A percentile compares a stretch with the other conserved stretches of the same genome.
phyloP scores from a whole-genome alignment of 2,888 invertebrate genomes.

The Teleiodes luculella region DNA sequence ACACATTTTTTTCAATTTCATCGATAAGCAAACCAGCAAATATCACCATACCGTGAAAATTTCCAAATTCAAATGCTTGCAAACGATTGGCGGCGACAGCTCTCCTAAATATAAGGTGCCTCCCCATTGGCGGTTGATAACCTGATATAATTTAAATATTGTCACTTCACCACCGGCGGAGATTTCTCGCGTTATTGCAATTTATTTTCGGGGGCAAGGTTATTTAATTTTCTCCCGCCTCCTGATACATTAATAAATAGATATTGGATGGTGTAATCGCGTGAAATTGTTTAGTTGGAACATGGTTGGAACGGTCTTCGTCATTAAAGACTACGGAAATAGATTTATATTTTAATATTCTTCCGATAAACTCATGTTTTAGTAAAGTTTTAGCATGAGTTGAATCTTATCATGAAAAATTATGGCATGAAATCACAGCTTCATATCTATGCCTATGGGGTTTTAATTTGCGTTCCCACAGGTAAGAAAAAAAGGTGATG shows the following conservation, averaged over 20 bases:
- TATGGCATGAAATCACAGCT: too few species aligned
- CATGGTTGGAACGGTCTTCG: neutral
- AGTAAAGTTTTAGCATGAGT: too few species aligned
- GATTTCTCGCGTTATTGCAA: conserved; percentile 66
- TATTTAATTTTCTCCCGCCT: conserved; percentile 63
- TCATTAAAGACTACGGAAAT: neutral
- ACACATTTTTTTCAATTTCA: too few species aligned
- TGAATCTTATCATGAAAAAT: too few species aligned
- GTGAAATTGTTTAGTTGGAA: conserved; percentile 7
- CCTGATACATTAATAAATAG: conserved; percentile 62
- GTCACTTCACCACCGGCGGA: conserved; percentile 52
- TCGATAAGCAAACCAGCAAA: conserved; percentile 23
- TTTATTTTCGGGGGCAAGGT: conserved; percentile 66
- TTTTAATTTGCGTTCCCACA: too few species aligned
- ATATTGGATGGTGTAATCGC: conserved; percentile 43
- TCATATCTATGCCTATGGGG: too few species aligned
- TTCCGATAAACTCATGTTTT: too few species aligned
- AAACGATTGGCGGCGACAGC: conserved; percentile 15
- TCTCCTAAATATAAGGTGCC: conserved; percentile 24
- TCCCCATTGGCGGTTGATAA: conserved; percentile 61
- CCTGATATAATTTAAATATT: conserved; percentile 74
- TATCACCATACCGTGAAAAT: conserved; percentile 49
- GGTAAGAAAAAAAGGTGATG: neutral
- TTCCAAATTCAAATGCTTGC: conserved; percentile 48
- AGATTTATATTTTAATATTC: neutral